Percentiles rank a stretch among this genome's conserved stretches.
Evolutionary conservation across 1,140 invertebrate genomes (phyloP).

Genomic region (Megalonaias nervosa): DNA sequence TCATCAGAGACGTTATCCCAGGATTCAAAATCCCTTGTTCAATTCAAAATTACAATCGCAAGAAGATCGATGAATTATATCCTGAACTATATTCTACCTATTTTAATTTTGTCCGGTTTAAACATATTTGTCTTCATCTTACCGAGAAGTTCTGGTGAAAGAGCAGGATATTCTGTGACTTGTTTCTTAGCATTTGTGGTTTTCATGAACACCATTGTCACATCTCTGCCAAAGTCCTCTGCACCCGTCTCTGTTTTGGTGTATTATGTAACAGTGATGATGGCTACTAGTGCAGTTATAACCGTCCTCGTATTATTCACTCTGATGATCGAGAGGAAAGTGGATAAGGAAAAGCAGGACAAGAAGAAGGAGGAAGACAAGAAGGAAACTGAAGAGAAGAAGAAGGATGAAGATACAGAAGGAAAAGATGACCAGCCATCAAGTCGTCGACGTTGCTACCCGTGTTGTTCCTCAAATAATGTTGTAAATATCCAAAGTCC

Average conservation of each 20-base stretch:
- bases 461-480: too few species aligned
- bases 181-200: slow-evolving; percentile 11
- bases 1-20: too few species aligned
- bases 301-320: not conserved
- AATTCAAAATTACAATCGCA: not conserved
- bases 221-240: too few species aligned
- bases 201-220: slow-evolving; percentile 1
- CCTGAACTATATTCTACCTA: slow-evolving; percentile 7
- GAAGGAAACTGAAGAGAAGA: too few species aligned
- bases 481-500: too few species aligned
- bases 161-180: slow-evolving; percentile 12
- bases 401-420: too few species aligned
- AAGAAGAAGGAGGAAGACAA: too few species aligned
- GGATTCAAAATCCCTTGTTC: too few species aligned
- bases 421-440: too few species aligned
- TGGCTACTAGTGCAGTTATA: not conserved
- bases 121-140: slow-evolving; percentile 16
- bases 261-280: not conserved
- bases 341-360: too few species aligned
- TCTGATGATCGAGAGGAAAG: too few species aligned
- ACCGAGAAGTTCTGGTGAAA: slow-evolving; percentile 9
- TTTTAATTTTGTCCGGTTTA: slow-evolving; percentile 3
- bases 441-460: too few species aligned
- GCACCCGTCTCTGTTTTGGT: not conserved
- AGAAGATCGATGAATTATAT: slow-evolving; percentile 1